A percentile compares a stretch with the other conserved stretches of the same genome.
These are phyloP conservation scores for Lacerta viridis DNA, from an alignment of 2,797 vertebrate species.

Conservation along the genomic window DNA sequence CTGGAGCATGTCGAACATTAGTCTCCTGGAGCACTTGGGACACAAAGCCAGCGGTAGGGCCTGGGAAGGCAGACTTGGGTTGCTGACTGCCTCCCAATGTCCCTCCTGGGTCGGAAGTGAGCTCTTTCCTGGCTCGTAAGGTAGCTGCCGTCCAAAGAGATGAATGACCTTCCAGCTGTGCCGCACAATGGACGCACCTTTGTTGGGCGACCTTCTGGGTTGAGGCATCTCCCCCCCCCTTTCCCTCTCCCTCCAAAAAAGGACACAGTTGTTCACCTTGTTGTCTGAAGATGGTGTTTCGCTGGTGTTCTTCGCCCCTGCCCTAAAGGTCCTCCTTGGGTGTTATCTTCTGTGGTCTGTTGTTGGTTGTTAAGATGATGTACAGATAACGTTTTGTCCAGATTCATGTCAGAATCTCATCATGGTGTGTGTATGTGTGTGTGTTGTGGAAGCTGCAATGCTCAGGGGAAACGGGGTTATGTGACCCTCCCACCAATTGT, in stretches of 20 bases:
- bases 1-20: rapidly evolving
- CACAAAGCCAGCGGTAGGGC: rapidly evolving
- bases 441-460: too few species aligned
- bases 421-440: too few species aligned
- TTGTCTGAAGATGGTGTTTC: background rate
- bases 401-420: too few species aligned
- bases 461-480: too few species aligned
- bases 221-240: background rate
- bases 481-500: too few species aligned
- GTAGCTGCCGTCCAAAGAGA: background rate
- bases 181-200: background rate
- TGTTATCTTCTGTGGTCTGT: too few species aligned
- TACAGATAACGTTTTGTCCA: too few species aligned
- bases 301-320: too few species aligned
- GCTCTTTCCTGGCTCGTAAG: background rate
- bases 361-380: too few species aligned
- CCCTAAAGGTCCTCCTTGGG: too few species aligned
- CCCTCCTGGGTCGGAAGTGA: background rate
- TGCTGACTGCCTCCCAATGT: too few species aligned
- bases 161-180: background rate
- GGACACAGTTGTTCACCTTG: background rate
- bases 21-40: background rate
- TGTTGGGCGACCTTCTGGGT: background rate
- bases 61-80: too few species aligned
- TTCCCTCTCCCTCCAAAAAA: background rate